phyloP scores from a whole-genome alignment of 1,140 invertebrate species.

The Melanaphis sacchari region DNA sequence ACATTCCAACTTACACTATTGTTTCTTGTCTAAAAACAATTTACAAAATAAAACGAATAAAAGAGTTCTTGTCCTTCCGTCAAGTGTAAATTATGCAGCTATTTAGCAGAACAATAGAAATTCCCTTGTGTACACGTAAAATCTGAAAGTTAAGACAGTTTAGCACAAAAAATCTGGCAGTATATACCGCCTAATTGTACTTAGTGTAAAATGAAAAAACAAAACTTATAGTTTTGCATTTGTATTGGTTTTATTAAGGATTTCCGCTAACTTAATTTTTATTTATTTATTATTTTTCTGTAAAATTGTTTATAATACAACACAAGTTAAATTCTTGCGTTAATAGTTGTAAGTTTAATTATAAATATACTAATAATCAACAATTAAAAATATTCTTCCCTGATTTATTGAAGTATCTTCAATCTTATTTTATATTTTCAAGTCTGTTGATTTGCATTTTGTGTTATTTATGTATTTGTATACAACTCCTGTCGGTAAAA shows the following conservation, averaged over 20 bases:
- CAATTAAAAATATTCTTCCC: neutral
- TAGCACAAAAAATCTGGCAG: neutral
- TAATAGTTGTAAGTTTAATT: neutral
- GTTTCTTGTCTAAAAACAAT: neutral
- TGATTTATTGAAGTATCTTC: neutral
- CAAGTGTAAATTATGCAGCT: slow-evolving; percentile 6
- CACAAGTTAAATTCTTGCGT: neutral
- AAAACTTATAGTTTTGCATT: neutral
- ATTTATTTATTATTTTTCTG: neutral
- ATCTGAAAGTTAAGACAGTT: neutral
- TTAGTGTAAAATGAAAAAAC: neutral
- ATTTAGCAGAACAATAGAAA: slow-evolving; percentile 5
- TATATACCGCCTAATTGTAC: neutral
- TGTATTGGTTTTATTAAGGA: neutral
- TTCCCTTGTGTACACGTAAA: neutral
- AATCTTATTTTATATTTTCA: neutral
- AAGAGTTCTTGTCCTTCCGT: neutral
- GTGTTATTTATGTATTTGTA: neutral
- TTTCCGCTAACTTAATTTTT: neutral
- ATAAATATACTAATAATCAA: neutral
- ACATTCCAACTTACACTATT: neutral
- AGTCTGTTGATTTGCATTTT: neutral
- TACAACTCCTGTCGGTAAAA: neutral
- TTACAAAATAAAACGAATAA: neutral
- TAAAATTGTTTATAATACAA: neutral